phyloP scores from a whole-genome alignment of 2,888 invertebrate genomes.

The Pollenia griseotomentosa region DNA sequence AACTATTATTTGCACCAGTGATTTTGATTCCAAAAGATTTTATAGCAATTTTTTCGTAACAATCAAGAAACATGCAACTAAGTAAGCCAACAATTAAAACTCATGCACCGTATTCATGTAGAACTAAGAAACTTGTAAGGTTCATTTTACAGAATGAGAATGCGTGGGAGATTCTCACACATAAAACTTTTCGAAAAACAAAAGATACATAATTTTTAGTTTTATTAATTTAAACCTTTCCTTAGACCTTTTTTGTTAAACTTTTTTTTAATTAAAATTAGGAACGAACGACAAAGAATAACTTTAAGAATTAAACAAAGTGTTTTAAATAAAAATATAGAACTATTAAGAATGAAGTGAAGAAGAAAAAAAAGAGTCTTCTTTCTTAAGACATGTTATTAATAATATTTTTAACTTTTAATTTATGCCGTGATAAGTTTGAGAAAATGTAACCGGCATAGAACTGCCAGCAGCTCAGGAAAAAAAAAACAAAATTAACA shows the following conservation, averaged over 20 bases:
- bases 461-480: not conserved
- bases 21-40: slow-evolving; percentile 49
- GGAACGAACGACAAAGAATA: slow-evolving; percentile 30
- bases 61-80: slow-evolving; percentile 50
- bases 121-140: slow-evolving; percentile 44
- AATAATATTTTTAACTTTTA: slow-evolving; percentile 65
- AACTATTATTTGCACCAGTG: slow-evolving; percentile 72
- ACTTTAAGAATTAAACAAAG: slow-evolving; percentile 21
- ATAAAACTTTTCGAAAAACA: slow-evolving; percentile 53
- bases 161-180: slow-evolving; percentile 73
- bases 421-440: slow-evolving; percentile 70
- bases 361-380: slow-evolving; percentile 22
- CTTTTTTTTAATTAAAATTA: slow-evolving; percentile 55
- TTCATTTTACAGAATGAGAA: slow-evolving; percentile 56
- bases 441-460: slow-evolving; percentile 49
- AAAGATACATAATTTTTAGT: slow-evolving; percentile 69
- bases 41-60: slow-evolving; percentile 20
- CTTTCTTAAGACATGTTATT: slow-evolving; percentile 57
- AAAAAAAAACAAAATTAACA: slow-evolving; percentile 57
- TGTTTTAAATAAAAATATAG: slow-evolving; percentile 36
- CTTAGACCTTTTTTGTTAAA: slow-evolving; percentile 24
- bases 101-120: slow-evolving; percentile 41
- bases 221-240: slow-evolving; percentile 64
- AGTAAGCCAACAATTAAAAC: slow-evolving; percentile 62
- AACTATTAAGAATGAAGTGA: not conserved